These are phyloP conservation scores for Sicus ferrugineus DNA, from an alignment of 2,888 invertebrate genomes.

Conservation along the genomic window DNA sequence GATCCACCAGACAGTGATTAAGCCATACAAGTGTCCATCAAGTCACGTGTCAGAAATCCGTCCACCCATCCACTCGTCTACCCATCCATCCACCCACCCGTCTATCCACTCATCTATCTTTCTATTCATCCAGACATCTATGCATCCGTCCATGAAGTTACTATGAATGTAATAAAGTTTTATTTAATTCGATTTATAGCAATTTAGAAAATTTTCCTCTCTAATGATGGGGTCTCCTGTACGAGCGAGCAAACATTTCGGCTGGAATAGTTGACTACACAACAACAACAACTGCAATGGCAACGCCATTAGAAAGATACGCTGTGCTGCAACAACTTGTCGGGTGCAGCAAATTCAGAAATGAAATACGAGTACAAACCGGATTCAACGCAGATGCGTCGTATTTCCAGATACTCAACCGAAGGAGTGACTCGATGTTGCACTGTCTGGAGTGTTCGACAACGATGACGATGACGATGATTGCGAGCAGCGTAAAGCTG, in stretches of 20 bases:
- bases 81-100: background rate
- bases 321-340: no score
- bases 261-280: slow-evolving; percentile 4
- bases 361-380: no score
- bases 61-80: background rate
- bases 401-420: no score
- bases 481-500: no score
- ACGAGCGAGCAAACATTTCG: slow-evolving; percentile 6
- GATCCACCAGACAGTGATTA: no score
- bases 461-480: no score
- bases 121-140: background rate
- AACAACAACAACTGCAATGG: slow-evolving; percentile 18
- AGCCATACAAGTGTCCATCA: no score
- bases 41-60: background rate
- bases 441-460: no score
- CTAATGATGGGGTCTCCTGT: slow-evolving; percentile 13
- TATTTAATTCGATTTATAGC: slow-evolving; percentile 43
- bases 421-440: no score
- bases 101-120: background rate
- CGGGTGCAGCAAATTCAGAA: no score
- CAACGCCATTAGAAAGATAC: background rate
- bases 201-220: slow-evolving; percentile 36
- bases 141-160: background rate
- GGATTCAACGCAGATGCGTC: no score
- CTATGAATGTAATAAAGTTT: slow-evolving; percentile 37